Evolutionary conservation across 2,113 vertebrate genomes (phyloP).

Genomic region (Pterocles burchelli): DNA sequence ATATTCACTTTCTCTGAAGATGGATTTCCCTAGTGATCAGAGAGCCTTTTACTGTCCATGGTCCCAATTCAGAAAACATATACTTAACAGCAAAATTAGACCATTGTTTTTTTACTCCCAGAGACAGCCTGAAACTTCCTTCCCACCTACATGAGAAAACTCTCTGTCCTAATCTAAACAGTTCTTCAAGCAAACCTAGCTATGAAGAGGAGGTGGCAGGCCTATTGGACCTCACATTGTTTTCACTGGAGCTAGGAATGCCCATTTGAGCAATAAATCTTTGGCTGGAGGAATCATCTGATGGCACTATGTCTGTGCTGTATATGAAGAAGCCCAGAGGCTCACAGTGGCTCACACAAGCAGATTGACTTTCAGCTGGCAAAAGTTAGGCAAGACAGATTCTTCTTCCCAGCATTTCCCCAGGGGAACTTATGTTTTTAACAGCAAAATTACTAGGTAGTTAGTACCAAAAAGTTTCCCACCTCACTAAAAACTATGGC

Average conservation of each 20-base stretch:
- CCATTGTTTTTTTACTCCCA: fast-evolving
- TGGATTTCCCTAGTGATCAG: background rate
- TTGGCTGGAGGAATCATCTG: background rate
- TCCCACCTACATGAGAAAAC: background rate
- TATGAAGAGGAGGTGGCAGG: background rate
- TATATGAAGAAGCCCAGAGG: background rate
- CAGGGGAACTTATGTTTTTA: background rate
- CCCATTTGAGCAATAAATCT: background rate
- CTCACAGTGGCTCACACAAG: background rate
- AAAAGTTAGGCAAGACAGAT: background rate
- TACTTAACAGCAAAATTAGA: background rate
- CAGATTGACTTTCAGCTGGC: background rate
- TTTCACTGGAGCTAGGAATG: background rate
- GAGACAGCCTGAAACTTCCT: background rate
- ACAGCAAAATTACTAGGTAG: background rate
- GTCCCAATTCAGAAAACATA: background rate
- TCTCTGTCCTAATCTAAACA: background rate
- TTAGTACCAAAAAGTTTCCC: background rate
- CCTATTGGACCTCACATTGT: background rate
- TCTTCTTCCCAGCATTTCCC: background rate
- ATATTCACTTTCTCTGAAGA: background rate
- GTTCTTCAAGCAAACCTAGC: background rate
- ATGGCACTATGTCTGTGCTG: background rate
- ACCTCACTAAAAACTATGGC: background rate
- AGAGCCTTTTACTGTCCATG: background rate